Base-by-base conservation (phyloP, 2,888 invertebrate species). In the Syritta pipiens region DNA sequence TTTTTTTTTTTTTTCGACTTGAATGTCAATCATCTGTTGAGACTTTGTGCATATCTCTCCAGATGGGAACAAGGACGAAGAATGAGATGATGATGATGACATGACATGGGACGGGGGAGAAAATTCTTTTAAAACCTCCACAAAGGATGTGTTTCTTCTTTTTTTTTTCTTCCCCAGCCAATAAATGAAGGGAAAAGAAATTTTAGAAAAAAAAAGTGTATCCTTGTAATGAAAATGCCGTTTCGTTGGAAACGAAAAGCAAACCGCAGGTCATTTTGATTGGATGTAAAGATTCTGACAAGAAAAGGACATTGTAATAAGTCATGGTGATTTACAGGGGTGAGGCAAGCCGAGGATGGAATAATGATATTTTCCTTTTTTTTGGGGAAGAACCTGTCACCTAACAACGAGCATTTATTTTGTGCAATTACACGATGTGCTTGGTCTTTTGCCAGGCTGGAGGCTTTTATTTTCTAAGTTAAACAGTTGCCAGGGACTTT, bases 21-120 rank as follows among this genome's bases (percentile, higher is more conserved):
- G 26, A 20, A 44, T 55, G 65, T 65, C 65, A 65, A 65, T 65
- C 65, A 65, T 55, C 10, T 35, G 26, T 55, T 55, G 44, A 6
- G 32, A 35, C 26, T n/a, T n/a, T n/a, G n/a, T 19, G 20, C 35
- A 35, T 17, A 19, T 24, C 14, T 22, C 14, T 35, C 19, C 46
- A 55, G 53, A 55, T 46, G 53, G 35, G 44, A 19, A 49, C 40
- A 6, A 20, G 12, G 37, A 17, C 35, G 20, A 14, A 55, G 53
- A 55, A 35, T 44, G 35, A 35, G 26, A 49, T 30, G 7, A 20
- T 12, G 37, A 17, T 26, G 20, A 14, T 14, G 24, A 62, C 19
- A 48, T 62, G 59, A 44, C 42, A 42, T 32, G 32, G 30, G 12
- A 44, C n/a, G 20, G 24, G 5, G 37, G 6, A n/a, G n/a, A n/a